Percentiles rank a stretch among this genome's conserved stretches.
Conservation (phyloP, 2,888 invertebrate genomes). For the Sinohyriopsis cumingii region DNA sequence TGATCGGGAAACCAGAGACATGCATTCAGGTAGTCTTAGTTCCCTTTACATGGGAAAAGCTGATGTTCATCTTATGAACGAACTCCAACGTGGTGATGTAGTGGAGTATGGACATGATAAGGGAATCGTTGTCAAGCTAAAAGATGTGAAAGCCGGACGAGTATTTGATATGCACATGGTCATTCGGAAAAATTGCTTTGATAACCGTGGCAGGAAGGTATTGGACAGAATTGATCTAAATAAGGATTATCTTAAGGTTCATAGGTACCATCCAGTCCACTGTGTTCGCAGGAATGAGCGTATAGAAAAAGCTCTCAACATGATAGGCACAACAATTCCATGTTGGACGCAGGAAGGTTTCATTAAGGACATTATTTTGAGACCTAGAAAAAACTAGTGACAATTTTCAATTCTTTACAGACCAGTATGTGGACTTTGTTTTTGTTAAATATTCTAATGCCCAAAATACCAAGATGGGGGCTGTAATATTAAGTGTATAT, state of each 20-base stretch:
- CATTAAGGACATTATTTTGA: neutral
- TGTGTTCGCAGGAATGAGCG: conserved; percentile 4
- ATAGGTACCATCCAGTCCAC: conserved; percentile 4
- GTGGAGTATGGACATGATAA: conserved; percentile 1
- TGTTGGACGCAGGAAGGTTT: conserved; percentile 4
- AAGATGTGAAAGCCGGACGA: neutral
- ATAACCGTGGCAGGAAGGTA: neutral
- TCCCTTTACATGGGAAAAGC: neutral
- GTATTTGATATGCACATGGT: conserved; percentile 7
- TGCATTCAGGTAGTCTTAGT: neutral
- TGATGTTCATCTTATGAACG: conserved; percentile 2
- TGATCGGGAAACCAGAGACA: neutral
- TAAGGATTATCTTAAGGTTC: conserved; percentile 3
- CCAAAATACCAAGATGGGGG: no score
- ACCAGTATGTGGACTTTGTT: no score
- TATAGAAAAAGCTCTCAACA: neutral
- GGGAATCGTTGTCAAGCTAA: no score
- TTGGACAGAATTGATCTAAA: conserved; percentile 2
- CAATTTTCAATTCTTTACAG: no score
- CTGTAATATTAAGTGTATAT: no score
- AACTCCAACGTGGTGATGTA: conserved; percentile 1
- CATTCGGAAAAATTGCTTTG: neutral
- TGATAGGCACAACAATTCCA: neutral
- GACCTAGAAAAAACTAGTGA: no score
- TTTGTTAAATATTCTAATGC: no score